Base-by-base conservation (phyloP, 1,140 invertebrate species). In the Vollenhovia emeryi region DNA sequence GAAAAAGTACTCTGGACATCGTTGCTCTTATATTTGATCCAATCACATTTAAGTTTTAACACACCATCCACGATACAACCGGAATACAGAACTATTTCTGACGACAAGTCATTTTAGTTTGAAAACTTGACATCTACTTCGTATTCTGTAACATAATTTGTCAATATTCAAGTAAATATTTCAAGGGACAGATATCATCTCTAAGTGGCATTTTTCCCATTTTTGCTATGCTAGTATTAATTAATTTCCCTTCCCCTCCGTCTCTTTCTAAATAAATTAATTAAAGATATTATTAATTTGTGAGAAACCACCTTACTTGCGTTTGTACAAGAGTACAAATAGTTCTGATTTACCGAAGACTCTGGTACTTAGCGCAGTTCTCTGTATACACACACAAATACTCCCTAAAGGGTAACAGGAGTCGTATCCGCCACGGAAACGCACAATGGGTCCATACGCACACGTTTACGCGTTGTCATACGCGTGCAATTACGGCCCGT, bases 391-490 rank as follows among this genome's bases (percentile, higher is more conserved):
- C 59, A 83, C 74, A 71, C 68, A 87, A 68, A 89, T 84, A 89
- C 74, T 52, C 55, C 36, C 43, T 52, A 89, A 87, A 87, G 88
- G 75, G 85, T 89, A 84, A 89, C 89, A 89, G 87, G 73, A 88
- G 88, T 68, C 74, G 86, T 88, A 89, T 89, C 87, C 87, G 88
- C 55, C 52, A 64, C 87, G 87, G 88, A 89, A 91, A 90, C 85
- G 87, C 83, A 91, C 86, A 89, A 88, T 89, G 48, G 66, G 84
- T 69, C 62, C 36, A 66, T 79, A 80, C 87, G 55, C 83, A 84
- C 76, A 91, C 90, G 33, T 73, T 73, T 69, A 59, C 48, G 30
- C 74, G n/a, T 55, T 33, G 69, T 15, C 59, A 13, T 59, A 36
- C 24, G 71, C 87, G 78, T 62, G 90, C 87, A 88, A 88, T 87